Conservation (phyloP, 2,888 invertebrate genomes). For the Tanytarsus gracilentus region DNA sequence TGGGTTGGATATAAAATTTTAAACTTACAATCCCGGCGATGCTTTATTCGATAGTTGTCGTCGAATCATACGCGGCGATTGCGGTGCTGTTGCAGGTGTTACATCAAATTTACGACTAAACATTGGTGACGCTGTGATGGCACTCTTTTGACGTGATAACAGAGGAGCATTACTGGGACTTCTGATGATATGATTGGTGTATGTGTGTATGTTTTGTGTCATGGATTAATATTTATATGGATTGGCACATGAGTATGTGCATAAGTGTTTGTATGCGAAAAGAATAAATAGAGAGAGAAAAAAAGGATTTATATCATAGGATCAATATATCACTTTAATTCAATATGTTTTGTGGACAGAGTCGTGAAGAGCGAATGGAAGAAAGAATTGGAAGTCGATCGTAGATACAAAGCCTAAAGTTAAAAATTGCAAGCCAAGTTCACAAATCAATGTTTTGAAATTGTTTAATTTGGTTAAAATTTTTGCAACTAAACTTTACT, state of each 20-base stretch:
- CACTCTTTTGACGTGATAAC: constrained; percentile 33
- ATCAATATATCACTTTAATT: constrained; percentile 13
- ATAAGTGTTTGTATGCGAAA: background rate
- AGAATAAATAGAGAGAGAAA: constrained; percentile 8
- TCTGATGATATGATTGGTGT: no score
- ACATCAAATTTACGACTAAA: constrained; percentile 34
- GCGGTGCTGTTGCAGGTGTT: constrained; percentile 32
- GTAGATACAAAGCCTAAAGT: no score
- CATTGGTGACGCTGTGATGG: constrained; percentile 34
- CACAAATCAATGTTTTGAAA: no score
- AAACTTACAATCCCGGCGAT: constrained; percentile 37
- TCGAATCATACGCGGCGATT: constrained; percentile 36
- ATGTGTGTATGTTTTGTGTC: no score
- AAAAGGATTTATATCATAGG: constrained; percentile 4
- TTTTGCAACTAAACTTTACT: no score
- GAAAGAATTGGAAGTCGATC: no score
- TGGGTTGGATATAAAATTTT: background rate
- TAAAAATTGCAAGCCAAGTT: no score
- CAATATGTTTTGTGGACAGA: no score
- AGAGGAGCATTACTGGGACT: constrained; percentile 28
- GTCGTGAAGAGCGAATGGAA: no score
- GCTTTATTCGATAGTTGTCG: constrained; percentile 35
- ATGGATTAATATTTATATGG: no score
- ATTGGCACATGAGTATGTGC: background rate
- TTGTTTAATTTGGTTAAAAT: no score